phyloP scores from a whole-genome alignment of 2,888 invertebrate species.

The Rotaria socialis region DNA sequence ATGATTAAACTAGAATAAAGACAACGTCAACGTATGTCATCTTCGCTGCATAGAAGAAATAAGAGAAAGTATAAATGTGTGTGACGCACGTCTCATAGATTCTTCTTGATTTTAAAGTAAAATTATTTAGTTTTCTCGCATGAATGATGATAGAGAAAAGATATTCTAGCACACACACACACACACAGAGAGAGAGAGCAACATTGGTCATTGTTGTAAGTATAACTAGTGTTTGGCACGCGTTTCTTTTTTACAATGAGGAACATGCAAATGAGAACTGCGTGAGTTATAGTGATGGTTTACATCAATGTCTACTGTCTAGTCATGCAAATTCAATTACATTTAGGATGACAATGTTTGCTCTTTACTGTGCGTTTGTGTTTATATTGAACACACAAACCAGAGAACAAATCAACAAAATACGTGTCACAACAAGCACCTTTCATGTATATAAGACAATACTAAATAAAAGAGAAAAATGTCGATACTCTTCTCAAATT shows the following conservation, averaged over 20 bases:
- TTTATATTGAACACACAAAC: neutral
- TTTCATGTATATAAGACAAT: neutral
- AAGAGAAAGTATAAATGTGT: neutral
- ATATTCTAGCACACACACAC: too few species aligned
- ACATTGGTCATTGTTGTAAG: too few species aligned
- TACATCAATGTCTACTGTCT: neutral
- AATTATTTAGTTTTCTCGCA: neutral
- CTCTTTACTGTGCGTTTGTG: neutral
- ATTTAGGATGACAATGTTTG: neutral
- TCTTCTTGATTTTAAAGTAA: neutral
- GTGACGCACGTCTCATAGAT: neutral
- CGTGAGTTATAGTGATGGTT: neutral
- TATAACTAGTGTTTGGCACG: neutral
- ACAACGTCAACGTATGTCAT: neutral
- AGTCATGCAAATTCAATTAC: constrained; percentile 11
- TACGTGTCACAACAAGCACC: neutral
- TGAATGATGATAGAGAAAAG: neutral
- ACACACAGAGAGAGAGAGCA: too few species aligned
- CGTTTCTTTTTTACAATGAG: neutral
- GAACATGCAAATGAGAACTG: neutral
- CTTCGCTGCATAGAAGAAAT: neutral
- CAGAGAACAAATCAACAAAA: neutral
- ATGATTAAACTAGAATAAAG: neutral
- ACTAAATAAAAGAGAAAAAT: neutral
- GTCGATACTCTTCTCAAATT: neutral